Evolutionary conservation across 2,113 vertebrate genomes (phyloP), one percentile per base, ranked within the genome.

Genomic region (Takifugu flavidus): DNA sequence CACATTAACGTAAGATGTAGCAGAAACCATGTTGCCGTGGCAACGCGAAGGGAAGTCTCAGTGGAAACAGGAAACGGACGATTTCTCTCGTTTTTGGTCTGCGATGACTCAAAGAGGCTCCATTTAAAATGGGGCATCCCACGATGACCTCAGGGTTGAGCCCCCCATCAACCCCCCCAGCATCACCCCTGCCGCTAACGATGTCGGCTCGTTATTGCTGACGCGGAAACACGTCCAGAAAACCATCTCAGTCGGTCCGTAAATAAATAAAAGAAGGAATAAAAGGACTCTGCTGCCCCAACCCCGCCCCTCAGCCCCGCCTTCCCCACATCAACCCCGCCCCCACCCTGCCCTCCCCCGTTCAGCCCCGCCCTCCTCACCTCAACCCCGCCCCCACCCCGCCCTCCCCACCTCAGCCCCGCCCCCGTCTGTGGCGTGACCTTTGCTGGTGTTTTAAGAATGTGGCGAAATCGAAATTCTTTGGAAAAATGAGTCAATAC

Each of bases 401-500:
- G 84, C 69, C 53, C 52, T 59, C 74, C 74, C 59, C 77, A 15
- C 44, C 44, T 13, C 44, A 13, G 62, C 56, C n/a, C n/a, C n/a
- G n/a, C n/a, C n/a, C n/a, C n/a, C n/a, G n/a, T n/a, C n/a, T n/a
- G n/a, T n/a, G n/a, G n/a, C n/a, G n/a, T n/a, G 63, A 80, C 52
- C 43, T 87, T 85, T 91, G 91, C 91, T 92, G 91, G 91, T 92
- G 89, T 83, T 78, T 86, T 90, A 80, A 87, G 87, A 84, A 87
- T 81, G 87, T 68, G 83, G 70, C 68, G 14, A 70, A 70, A 76
- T 71, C 82, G 77, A 73, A 70, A 75, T 86, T 90, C 88, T 90
- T 89, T 89, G 87, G 89, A 87, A 80, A 84, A 20, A 79, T 79
- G 73, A 77, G 79, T 83, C 82, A 64, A 79, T 74, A 83, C 84